Evolutionary conservation across 1,140 invertebrate species (phyloP), one percentile per base, ranked within the genome.

Genomic region (Drosophila auraria): DNA sequence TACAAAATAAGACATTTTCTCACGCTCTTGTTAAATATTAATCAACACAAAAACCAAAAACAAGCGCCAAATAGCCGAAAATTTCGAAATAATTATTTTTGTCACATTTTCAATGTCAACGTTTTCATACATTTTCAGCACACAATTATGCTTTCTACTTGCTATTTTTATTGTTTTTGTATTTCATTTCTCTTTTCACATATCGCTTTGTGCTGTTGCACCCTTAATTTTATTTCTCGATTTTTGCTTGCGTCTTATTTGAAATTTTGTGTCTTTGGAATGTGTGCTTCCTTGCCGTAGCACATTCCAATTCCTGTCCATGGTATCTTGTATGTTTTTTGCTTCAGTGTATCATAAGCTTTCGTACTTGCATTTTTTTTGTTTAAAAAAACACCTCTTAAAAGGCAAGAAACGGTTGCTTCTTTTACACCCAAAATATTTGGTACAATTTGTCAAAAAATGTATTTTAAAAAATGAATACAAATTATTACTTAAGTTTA

Each of bases 61-160:
- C 9, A 20, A 23, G 4, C 17, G 20, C 45, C 45, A 56, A 38
- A 60, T 23, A 9, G 11, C 9, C 54, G 14, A 72, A 73, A 72
- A 73, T 72, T 60, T 72, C 33, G 27, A 72, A 72, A 44, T 51
- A 73, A 73, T 73, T 73, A 72, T 73, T 73, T 72, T 72, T 73
- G 70, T 72, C 70, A 72, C 54, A 73, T 73, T 73, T 73, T 73
- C 70, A 73, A 73, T 73, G 70, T 73, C 70, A 73, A 73, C 68
- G 47, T 53, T 60, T 72, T 73, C 70, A 71, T 71, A 73, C 27
- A 59, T 71, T 72, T 71, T 72, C 20, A 49, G 25, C 23, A 44
- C 36, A 59, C 14, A 60, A 65, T 59, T 59, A 42, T 58, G 33
- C 36, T 58, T 57, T 62, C 53, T 56, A 23, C 2, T 15, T 23